phyloP scores from a whole-genome alignment of 1,140 invertebrate genomes.

The Drosophila ohnishii region DNA sequence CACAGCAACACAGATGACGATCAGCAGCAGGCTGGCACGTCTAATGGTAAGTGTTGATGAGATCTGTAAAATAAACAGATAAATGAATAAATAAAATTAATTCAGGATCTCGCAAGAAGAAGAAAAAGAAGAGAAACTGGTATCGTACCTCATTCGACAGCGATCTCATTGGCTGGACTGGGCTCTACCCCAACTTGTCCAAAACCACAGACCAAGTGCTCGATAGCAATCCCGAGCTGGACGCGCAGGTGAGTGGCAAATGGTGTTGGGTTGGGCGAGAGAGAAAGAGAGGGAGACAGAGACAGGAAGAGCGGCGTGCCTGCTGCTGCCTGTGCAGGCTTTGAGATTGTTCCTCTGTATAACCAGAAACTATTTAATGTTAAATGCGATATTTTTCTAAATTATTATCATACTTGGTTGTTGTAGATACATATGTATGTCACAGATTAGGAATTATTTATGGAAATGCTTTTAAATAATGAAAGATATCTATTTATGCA shows the following conservation, averaged over 20 bases:
- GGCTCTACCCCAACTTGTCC: constrained; percentile 35
- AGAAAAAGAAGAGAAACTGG: neutral
- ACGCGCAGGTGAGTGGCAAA: constrained; percentile 43
- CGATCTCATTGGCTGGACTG: constrained; percentile 42
- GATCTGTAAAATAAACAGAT: too few relatives aligned
- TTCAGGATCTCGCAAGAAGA: neutral
- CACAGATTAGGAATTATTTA: too few relatives aligned
- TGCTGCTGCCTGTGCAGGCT: neutral
- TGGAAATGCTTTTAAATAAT: too few relatives aligned
- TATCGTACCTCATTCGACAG: constrained; percentile 1
- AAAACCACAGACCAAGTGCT: neutral
- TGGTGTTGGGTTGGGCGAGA: neutral
- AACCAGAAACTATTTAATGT: neutral
- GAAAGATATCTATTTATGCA: too few relatives aligned
- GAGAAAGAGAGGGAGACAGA: neutral
- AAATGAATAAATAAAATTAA: neutral
- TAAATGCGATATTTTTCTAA: too few relatives aligned
- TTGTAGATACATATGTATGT: too few relatives aligned
- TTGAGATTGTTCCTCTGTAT: constrained; percentile 25
- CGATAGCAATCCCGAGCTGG: constrained; percentile 39
- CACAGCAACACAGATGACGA: neutral
- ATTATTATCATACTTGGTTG: too few relatives aligned
- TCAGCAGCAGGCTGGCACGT: neutral
- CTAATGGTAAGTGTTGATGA: neutral
- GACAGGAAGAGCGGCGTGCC: neutral